Percentiles rank a stretch among this genome's conserved stretches.
phyloP scores from a whole-genome alignment of 2,113 vertebrate genomes.

The zebrafish (Danio rerio) region DNA sequence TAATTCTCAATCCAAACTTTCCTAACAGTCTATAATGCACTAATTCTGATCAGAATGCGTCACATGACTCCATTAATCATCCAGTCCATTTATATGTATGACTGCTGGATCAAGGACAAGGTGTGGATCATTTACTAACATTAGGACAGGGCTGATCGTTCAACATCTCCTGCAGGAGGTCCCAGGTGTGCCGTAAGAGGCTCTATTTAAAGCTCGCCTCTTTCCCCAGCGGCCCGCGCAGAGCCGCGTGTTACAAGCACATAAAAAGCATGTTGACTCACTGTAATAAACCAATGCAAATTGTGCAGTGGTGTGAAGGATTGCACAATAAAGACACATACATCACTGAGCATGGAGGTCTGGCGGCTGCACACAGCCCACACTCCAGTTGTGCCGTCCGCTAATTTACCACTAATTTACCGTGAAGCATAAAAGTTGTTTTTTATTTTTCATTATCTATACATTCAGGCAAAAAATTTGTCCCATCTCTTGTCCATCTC shows the following conservation, averaged over 20 bases:
- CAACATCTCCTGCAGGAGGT: constrained; percentile 32
- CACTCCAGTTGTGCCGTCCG: not conserved
- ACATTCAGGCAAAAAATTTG: constrained; percentile 7
- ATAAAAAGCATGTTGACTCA: constrained; percentile 58
- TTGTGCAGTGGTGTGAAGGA: constrained; percentile 52
- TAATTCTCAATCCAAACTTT: not conserved
- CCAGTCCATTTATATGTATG: constrained; percentile 30
- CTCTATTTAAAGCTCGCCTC: constrained; percentile 52
- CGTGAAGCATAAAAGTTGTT: constrained; percentile 36
- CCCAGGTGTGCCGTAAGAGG: constrained; percentile 39
- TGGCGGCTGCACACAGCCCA: not conserved
- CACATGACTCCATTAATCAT: constrained; percentile 25
- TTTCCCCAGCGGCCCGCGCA: constrained; percentile 31
- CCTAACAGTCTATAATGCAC: not conserved
- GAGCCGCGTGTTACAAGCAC: constrained; percentile 50
- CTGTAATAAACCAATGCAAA: constrained; percentile 57
- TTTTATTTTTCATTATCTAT: constrained; percentile 12
- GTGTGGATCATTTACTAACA: constrained; percentile 43
- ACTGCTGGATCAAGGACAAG: constrained; percentile 38
- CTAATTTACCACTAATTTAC: constrained; percentile 54
- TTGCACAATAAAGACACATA: constrained; percentile 52
- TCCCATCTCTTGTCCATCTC: not conserved
- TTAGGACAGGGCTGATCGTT: constrained; percentile 49
- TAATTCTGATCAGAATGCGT: not conserved
- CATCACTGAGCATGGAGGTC: constrained; percentile 53